Evolutionary conservation across 2,113 vertebrate genomes (phyloP), one percentile per base, ranked within the genome.

Genomic region (Synchiropus splendidus): DNA sequence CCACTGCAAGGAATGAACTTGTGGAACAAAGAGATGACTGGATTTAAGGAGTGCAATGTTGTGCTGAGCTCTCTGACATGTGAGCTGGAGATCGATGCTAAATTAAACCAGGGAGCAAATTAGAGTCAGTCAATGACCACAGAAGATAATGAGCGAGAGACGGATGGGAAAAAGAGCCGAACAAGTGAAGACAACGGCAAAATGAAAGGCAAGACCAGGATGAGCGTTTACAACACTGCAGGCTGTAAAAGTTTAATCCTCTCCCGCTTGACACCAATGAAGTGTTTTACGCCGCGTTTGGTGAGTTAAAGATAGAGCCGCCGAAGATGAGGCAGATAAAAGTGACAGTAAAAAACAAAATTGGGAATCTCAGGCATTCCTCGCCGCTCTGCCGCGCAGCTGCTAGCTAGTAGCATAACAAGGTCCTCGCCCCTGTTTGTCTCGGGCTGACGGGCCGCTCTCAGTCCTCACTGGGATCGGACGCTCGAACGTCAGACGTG

Each of bases 231-330:
- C 58, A 58, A 67, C 42, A 43, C 62, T 13, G 10, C 54, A 55
- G 42, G 67, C 67, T 58, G 61, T 75, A 54, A 32, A 38, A 37
- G 64, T 54, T 48, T 62, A 48, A 64, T 69, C 69, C 52, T 69
- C 61, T 62, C 44, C 39, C 36, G 50, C 64, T 50, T 52, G 45
- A 10, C 33, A 42, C 39, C 47, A 43, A 36, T 54, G 54, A 50
- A 61, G 54, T n/a, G 36, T 59, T 71, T 59, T 39, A 43, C 69
- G 74, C 48, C 49, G 61, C 64, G 64, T 61, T 64, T 65, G 58
- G 44, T 2, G 5, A 55, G 63, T 77, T 57, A 66, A 18, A 54
- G 52, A 59, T 37, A 13, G 11, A 36, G 44, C 43, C 37, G 33
- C 51, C 37, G 41, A 61, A 75, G 56, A 41, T 21, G 58, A 47